Conservation (phyloP, 2,113 vertebrate genomes). For the Ciconia maguari region DNA sequence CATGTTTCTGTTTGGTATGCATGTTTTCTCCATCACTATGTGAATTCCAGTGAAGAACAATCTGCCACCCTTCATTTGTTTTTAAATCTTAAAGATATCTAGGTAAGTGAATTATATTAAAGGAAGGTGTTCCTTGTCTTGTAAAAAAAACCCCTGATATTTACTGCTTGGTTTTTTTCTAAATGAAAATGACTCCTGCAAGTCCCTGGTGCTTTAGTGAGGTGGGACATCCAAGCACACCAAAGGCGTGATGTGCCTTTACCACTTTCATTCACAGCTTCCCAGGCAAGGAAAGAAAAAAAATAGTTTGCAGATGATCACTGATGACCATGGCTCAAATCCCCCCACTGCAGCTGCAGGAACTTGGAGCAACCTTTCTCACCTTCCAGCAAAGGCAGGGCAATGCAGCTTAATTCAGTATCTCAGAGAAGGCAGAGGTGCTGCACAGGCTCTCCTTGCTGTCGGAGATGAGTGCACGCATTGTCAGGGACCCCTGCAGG, state of each 20-base stretch:
- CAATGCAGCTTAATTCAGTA: not conserved
- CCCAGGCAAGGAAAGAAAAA: not conserved
- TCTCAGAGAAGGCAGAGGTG: not conserved
- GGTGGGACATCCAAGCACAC: not conserved
- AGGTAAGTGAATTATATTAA: not conserved
- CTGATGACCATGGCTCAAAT: not conserved
- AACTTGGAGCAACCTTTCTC: not conserved
- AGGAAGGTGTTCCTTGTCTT: not conserved
- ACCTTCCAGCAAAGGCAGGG: not conserved
- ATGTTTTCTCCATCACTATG: not conserved
- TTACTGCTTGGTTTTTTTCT: not conserved
- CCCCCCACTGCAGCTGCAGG: not conserved
- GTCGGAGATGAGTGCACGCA: accelerated
- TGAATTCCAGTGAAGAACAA: not conserved
- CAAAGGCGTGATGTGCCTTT: not conserved
- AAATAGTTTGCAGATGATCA: accelerated
- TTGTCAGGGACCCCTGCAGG: accelerated
- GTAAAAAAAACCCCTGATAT: not conserved
- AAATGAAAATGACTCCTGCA: not conserved
- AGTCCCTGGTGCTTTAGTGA: not conserved
- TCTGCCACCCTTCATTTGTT: not conserved
- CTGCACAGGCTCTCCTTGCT: not conserved
- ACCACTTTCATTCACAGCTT: not conserved
- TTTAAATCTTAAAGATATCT: not conserved
- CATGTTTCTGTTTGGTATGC: not conserved